Base-by-base conservation (phyloP, 2,113 vertebrate genomes). In the Zapus hudsonius region DNA sequence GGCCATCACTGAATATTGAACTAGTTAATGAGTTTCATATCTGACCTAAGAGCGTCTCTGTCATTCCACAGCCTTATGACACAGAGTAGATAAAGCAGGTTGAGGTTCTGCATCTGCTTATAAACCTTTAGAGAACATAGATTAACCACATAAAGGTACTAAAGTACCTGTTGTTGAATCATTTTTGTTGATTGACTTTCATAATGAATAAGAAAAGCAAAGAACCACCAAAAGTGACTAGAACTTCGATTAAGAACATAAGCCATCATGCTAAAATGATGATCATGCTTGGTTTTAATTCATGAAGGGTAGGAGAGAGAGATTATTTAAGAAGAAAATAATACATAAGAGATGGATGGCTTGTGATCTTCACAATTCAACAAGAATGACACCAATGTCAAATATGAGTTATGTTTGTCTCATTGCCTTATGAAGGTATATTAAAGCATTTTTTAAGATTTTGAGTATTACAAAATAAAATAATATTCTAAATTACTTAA, bases 401-500 rank as follows among this genome's bases (percentile, higher is more conserved):
- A 81, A 17, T 70, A 22, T 42, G 9, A 78, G 25, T 44, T 22
- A 40, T 61, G 3, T 52, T 83, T 55, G 63, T 85, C 70, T 22
- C 13, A 20, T 36, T 92, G 22, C 31, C 90, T 90, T 92, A 57
- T 72, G 47, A 88, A 67, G 59, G 11, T 11, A 36, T 90, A 3
- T 80, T 84, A 74, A 83, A 40, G 38, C 29, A 9, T 70, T 19
- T 36, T 90, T 95, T 92, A 78, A 22, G 15, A 78, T 87, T 89
- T 89, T 81, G 47, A 93, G 78, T 61, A n/a, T 75, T 93, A 15
- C 61, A 90, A 61, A 89, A 91, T 47, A 74, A 84, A 87, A 76
- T 85, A 42, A 87, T 61, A 1, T 64, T 17, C 9, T 69, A 15
- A 63, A 23, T 66, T 85, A 16, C 59, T 92, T 91, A 85, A 80